phyloP scores from a whole-genome alignment of 2,113 vertebrate species.

The Pseudorhombus dupliciocellatus region DNA sequence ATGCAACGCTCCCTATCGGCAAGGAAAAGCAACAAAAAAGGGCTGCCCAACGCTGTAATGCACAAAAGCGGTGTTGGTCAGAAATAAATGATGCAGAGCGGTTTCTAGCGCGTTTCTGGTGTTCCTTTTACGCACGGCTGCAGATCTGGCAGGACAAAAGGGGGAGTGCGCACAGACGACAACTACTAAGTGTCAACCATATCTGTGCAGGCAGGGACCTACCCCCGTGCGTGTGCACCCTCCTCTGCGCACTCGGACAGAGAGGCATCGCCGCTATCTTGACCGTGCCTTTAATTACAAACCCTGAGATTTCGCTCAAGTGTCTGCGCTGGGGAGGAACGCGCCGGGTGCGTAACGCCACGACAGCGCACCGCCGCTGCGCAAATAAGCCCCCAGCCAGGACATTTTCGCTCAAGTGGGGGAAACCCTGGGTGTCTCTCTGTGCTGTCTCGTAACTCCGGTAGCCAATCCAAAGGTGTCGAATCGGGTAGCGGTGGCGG shows the following conservation, averaged over 20 bases:
- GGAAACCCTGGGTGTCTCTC: slow-evolving; percentile 62
- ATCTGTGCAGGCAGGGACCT: neutral
- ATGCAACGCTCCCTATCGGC: slow-evolving; percentile 85
- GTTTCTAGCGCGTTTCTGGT: slow-evolving; percentile 39
- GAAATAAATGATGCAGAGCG: slow-evolving; percentile 38
- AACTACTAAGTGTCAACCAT: slow-evolving; percentile 13
- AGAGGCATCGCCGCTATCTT: slow-evolving; percentile 31
- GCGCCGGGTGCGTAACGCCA: neutral
- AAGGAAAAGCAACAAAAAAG: slow-evolving; percentile 56
- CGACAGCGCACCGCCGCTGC: slow-evolving; percentile 17
- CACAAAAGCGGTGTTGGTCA: slow-evolving; percentile 33
- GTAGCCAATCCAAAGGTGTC: slow-evolving; percentile 70
- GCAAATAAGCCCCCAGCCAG: slow-evolving; percentile 15
- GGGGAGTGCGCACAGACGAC: slow-evolving; percentile 23
- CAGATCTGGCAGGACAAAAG: slow-evolving; percentile 23
- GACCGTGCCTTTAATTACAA: slow-evolving; percentile 34
- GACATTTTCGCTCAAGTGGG: slow-evolving; percentile 22
- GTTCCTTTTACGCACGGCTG: slow-evolving; percentile 61
- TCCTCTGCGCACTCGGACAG: slow-evolving; percentile 20
- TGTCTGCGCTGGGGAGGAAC: slow-evolving; percentile 21
- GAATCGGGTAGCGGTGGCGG: neutral
- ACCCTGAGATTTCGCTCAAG: slow-evolving; percentile 6
- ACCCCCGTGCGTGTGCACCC: slow-evolving; percentile 4
- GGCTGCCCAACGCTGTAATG: slow-evolving; percentile 30
- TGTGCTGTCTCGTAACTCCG: slow-evolving; percentile 60